phyloP scores from a whole-genome alignment of 2,888 invertebrate genomes.

The Neoascia interrupta region DNA sequence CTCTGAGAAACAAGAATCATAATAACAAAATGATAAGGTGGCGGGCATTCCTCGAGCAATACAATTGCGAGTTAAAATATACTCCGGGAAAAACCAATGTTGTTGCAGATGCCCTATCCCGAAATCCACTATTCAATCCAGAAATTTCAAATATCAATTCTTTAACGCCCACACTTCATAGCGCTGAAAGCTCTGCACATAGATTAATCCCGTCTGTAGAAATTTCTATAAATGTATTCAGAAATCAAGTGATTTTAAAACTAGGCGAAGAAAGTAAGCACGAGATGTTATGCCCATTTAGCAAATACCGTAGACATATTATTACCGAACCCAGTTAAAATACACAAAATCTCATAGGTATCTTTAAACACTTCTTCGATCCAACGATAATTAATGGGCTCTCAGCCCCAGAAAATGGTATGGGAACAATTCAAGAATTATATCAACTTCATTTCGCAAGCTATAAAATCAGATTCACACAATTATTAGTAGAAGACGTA shows the following conservation, averaged over 20 bases:
- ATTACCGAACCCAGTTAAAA: constrained; percentile 30
- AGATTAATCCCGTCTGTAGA: constrained; percentile 7
- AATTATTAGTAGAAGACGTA: constrained; percentile 18
- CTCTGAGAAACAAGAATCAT: constrained; percentile 51
- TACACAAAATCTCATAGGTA: constrained; percentile 10
- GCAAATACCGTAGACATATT: constrained; percentile 15
- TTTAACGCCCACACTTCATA: constrained; percentile 20
- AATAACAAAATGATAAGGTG: constrained; percentile 54
- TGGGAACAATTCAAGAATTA: background rate
- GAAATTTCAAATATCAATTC: constrained; percentile 11
- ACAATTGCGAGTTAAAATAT: constrained; percentile 51
- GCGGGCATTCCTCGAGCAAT: constrained; percentile 50
- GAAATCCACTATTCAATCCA: constrained; percentile 16
- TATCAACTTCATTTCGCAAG: constrained; percentile 9
- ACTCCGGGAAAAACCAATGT: constrained; percentile 47
- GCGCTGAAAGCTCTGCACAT: constrained; percentile 4
- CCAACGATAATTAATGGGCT: constrained; percentile 2
- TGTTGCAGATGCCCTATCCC: constrained; percentile 49
- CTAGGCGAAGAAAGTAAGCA: constrained; percentile 17
- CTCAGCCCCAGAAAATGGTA: constrained; percentile 28
- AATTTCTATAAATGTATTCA: constrained; percentile 46
- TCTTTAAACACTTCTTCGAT: constrained; percentile 13
- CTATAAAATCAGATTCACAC: constrained; percentile 23
- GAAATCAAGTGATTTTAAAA: background rate
- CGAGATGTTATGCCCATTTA: background rate